Evolutionary conservation across 2,888 invertebrate genomes (phyloP), one percentile per base, ranked within the genome.

Genomic region (Dyspetes luteomarginatus): DNA sequence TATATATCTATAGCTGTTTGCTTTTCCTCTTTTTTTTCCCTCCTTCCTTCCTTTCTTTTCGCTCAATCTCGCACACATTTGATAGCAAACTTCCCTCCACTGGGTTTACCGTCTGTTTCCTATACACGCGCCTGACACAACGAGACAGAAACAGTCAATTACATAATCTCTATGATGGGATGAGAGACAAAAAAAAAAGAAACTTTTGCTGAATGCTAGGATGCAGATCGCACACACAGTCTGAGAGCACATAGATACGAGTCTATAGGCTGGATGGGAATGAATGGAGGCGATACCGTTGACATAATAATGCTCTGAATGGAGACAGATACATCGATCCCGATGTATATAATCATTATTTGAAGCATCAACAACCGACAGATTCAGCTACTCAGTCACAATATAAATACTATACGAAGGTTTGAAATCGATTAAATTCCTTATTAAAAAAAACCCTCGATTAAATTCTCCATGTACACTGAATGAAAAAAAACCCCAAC

Each of bases 61-160:
- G 36, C 58, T n/a, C 12, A 5, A 24, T 28, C 26, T 12, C 17
- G 4, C 50, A 52, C n/a, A 41, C 17, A 28, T 36, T n/a, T 62
- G 43, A 36, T 45, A 28, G 43, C 26, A 62, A 15, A 7, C 12
- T 50, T 41, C 36, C n/a, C 62, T 50, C 50, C 41, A 28, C 12
- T 15, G 15, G 17, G n/a, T 60, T 60, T 48, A n/a, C 71, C 12
- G 50, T 36, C 36, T 2, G 24, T 64, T 26, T 48, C 28, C 48
- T 50, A 52, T 22, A 58, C 22, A 56, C 19, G 1, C 26, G 48
- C 56, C 55, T n/a, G 65, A 58, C 15, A 48, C 60, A 30, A n/a
- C 22, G 56, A 3, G 9, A 50, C 30, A 65, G 30, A 50, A 56
- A 69, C 56, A 15, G 50, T 52, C 68, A 77, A 81, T 81, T 69